Evolutionary conservation across 2,797 vertebrate species (phyloP).

Genomic region (Rhodeus uyekii): DNA sequence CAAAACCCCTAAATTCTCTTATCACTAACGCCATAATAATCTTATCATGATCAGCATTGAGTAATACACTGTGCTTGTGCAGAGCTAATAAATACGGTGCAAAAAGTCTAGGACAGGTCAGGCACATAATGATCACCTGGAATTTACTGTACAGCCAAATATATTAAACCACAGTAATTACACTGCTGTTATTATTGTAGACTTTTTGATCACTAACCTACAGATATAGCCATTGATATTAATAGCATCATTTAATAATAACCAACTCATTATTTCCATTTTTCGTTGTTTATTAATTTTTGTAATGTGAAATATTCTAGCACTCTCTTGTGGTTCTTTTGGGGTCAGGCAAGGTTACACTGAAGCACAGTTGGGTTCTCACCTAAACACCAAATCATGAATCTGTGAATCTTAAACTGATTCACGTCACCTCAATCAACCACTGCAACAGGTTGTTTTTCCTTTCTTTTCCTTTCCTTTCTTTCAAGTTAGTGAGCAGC

Average conservation of each 20-base stretch:
- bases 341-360: not conserved
- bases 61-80: conserved; percentile 5
- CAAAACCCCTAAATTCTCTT: not conserved
- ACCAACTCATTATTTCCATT: not conserved
- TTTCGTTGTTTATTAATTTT: not conserved
- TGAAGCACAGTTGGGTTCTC: not conserved
- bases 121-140: not conserved
- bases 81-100: not conserved
- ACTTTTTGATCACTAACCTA: not conserved
- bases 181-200: no score
- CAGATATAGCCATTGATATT: not conserved
- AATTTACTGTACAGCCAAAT: not conserved
- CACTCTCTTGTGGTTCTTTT: not conserved
- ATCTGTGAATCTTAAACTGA: no score
- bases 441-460: not conserved
- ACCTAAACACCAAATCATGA: not conserved
- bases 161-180: not conserved
- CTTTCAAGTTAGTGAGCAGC: not conserved
- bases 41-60: conserved; percentile 24
- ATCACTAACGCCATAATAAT: conserved; percentile 14
- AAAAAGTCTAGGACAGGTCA: not conserved
- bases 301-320: not conserved
- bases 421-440: not conserved
- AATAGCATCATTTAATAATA: not conserved
- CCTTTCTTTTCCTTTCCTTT: not conserved